A percentile compares a stretch with the other conserved stretches of the same genome.
Evolutionary conservation across 2,888 invertebrate species (phyloP).

Genomic region (Meandrusa payeni): DNA sequence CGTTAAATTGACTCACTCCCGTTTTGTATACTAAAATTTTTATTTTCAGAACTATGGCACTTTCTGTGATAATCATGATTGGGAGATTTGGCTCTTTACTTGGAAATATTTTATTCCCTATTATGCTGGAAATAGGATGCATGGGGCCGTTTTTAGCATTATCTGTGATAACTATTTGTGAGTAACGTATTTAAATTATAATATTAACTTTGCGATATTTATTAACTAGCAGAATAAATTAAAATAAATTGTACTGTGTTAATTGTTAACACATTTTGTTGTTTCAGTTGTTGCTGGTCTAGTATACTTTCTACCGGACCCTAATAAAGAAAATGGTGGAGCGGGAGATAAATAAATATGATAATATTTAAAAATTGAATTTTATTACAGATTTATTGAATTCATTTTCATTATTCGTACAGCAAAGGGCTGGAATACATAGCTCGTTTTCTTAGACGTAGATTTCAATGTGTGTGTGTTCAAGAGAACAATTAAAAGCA

Average conservation of each 20-base stretch:
- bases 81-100: conserved; percentile 48
- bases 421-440: too few species aligned
- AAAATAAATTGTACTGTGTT: too few species aligned
- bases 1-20: too few species aligned
- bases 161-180: conserved; percentile 42
- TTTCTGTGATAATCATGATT: conserved; percentile 44
- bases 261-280: conserved; percentile 9
- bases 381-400: too few species aligned
- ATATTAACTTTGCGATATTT: too few species aligned
- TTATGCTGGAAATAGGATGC: conserved; percentile 45
- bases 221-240: too few species aligned
- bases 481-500: too few species aligned
- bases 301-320: conserved; percentile 45
- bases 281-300: conserved; percentile 45
- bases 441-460: too few species aligned
- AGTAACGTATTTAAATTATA: conserved; percentile 27
- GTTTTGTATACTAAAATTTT: too few species aligned
- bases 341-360: conserved; percentile 41
- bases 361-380: conserved; percentile 15
- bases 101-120: conserved; percentile 49
- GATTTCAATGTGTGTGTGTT: too few species aligned
- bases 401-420: too few species aligned
- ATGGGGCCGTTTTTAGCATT: conserved; percentile 48
- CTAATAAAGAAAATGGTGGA: conserved; percentile 39
- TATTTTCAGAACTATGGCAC: conserved; percentile 44